Conservation (phyloP, 2,888 invertebrate genomes). For the Antheraea assamensis region DNA sequence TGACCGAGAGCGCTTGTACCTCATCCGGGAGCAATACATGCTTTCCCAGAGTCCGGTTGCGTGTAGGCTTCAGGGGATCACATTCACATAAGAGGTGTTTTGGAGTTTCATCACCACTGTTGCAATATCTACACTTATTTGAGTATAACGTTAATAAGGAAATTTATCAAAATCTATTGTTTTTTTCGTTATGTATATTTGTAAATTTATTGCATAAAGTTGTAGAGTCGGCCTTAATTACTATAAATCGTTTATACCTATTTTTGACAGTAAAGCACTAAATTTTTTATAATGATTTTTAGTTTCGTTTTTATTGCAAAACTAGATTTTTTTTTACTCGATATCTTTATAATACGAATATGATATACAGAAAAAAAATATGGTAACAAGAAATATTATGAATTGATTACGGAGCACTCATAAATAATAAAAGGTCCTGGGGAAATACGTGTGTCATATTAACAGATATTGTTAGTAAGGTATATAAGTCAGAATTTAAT, state of each 20-base stretch:
- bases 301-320: neutral
- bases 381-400: neutral
- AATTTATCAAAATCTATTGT: neutral
- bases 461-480: neutral
- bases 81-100: too few species aligned
- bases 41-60: too few species aligned
- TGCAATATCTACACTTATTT: too few species aligned
- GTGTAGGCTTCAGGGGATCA: too few species aligned
- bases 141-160: neutral
- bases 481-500: neutral
- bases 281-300: neutral
- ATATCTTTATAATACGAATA: neutral
- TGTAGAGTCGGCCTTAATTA: neutral
- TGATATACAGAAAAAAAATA: neutral
- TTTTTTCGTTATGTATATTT: neutral
- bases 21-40: too few species aligned
- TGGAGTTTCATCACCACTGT: too few species aligned
- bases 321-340: neutral
- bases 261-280: neutral
- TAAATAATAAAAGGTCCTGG: slow-evolving; percentile 5
- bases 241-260: neutral
- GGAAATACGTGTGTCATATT: slow-evolving; percentile 13
- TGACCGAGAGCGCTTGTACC: too few species aligned
- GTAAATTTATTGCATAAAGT: neutral
- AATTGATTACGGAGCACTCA: neutral